Evolutionary conservation across 1,140 invertebrate genomes (phyloP), one percentile per base, ranked within the genome.

Genomic region (Bombus consobrinus): DNA sequence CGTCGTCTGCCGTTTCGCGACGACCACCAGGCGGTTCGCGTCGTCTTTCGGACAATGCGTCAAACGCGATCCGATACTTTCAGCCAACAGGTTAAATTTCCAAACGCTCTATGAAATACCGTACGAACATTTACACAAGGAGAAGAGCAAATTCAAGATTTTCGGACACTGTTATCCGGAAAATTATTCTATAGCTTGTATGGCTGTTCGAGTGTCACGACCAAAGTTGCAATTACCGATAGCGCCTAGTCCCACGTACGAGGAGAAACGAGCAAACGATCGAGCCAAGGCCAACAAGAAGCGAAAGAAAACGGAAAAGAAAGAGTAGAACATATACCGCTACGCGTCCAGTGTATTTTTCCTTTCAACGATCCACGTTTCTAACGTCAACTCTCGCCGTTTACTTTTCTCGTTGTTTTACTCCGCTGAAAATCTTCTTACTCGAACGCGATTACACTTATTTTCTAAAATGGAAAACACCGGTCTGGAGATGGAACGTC

Each of bases 161-260:
- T 90, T 90, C 57, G 32, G 22, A n/a, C 13, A 37, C 1, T 62
- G 79, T 18, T 4, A n/a, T 4, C 32, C 64, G 15, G 64, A 68
- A 28, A 87, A 90, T 87, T 87, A 87, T 68, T 90, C 89, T 0
- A 32, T 90, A 28, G 74, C 82, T 5, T 89, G 88, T n/a, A 90
- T 85, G 85, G 79, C 34, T 1, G 5, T 84, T 13, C 4, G 1
- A 6, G 1, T 78, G n/a, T 8, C 57, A 13, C 28, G 43, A 9
- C 18, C 39, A 12, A 22, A 18, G 59, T 8, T 3, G 0, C 13
- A 13, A 9, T 15, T 37, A 5, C 13, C 32, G 37, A 1, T 47
- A 0, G 1, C 13, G 9, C 22, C 43, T 1, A 13, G 3, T 0
- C 1, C 22, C 3, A 0, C 13, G 47, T 22, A 8, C 47, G 47